Evolutionary conservation across 1,140 invertebrate genomes (phyloP).

Genomic region (Drosophila ercepeae): DNA sequence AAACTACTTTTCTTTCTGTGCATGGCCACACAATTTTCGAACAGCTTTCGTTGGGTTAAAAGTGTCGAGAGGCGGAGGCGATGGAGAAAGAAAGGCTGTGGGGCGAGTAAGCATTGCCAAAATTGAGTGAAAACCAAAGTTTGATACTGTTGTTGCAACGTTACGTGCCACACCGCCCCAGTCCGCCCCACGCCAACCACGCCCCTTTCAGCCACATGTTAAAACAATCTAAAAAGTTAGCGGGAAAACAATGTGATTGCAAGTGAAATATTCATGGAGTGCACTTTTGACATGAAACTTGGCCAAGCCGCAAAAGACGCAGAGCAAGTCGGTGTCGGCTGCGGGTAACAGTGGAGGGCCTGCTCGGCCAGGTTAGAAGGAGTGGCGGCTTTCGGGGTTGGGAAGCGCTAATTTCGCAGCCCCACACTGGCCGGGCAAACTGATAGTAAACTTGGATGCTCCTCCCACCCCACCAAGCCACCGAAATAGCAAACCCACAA

Average conservation of each 20-base stretch:
- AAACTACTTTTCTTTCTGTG: conserved; percentile 9
- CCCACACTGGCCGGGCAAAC: conserved; percentile 45
- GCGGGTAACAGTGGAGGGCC: not conserved
- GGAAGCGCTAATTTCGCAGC: conserved; percentile 64
- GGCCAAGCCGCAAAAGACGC: conserved; percentile 41
- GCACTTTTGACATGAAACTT: conserved; percentile 65
- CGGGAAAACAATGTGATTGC: conserved; percentile 81
- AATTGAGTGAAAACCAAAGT: conserved; percentile 77
- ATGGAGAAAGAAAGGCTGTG: conserved; percentile 18
- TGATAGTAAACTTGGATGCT: conserved; percentile 63
- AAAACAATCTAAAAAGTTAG: conserved; percentile 82
- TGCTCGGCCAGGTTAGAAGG: not conserved
- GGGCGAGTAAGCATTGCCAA: conserved; percentile 35
- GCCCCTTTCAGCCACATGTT: conserved; percentile 76
- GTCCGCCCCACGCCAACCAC: conserved; percentile 32
- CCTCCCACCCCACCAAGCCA: conserved; percentile 6
- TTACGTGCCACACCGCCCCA: conserved; percentile 54
- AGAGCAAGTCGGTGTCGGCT: conserved; percentile 13
- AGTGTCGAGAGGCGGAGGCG: not conserved
- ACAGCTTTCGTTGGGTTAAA: conserved; percentile 35
- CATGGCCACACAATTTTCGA: conserved; percentile 25
- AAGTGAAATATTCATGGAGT: conserved; percentile 82
- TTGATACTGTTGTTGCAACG: conserved; percentile 63
- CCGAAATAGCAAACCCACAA: conserved; percentile 15
- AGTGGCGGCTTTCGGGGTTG: not conserved